Base-by-base conservation (phyloP, 2,888 invertebrate genomes). In the Leptothorax acervorum region DNA sequence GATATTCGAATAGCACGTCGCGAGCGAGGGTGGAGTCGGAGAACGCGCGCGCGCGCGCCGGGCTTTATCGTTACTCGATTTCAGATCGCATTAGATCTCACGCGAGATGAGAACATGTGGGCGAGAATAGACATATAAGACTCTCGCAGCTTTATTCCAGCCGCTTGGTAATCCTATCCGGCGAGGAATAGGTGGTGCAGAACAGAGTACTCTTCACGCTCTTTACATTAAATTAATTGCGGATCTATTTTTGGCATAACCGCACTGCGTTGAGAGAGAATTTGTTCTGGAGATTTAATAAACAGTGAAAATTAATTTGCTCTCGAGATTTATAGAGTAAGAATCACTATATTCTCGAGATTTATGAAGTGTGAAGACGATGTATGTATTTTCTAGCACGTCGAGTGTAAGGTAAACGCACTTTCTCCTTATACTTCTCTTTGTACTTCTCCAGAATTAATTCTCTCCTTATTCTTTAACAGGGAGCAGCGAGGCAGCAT, bases 1-100 rank as follows among this genome's bases (percentile, higher is more conserved):
- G 75, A 82, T 74, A 84, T 86, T 85, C 70, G 65, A 65, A 74
- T 75, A 70, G 62, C 74, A 83, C 55, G 23, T 55, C 39, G 45
- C 66, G 66, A 62, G 66, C 65, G 83, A 8, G 60, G 76, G 83
- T 68, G 76, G 53, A 53, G 35, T 39, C 18, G 76, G 53, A 53
- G 39, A 71, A 71, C 15, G 12, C 48, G 9, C n/a, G n/a, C 57
- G n/a, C n/a, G 15, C 53, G 28, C 68, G 11, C 28, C 31, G 45
- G 35, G 18, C 39, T 71, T 71, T 66, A 79, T 79, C 73, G 60
- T 60, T 42, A 45, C 18, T 73, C 73, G 60, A 60, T 73, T 79
- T 71, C 60, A 60, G 39, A 79, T 71, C 18, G 60, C 71, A 60
- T 70, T 57, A 9, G n/a, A 63, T 76, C 51, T 12, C 18, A 51